A percentile compares a stretch with the other conserved stretches of the same genome.
These are phyloP conservation scores for Seira musarum DNA, from an alignment of 2,888 invertebrate genomes.

Conservation along the genomic window DNA sequence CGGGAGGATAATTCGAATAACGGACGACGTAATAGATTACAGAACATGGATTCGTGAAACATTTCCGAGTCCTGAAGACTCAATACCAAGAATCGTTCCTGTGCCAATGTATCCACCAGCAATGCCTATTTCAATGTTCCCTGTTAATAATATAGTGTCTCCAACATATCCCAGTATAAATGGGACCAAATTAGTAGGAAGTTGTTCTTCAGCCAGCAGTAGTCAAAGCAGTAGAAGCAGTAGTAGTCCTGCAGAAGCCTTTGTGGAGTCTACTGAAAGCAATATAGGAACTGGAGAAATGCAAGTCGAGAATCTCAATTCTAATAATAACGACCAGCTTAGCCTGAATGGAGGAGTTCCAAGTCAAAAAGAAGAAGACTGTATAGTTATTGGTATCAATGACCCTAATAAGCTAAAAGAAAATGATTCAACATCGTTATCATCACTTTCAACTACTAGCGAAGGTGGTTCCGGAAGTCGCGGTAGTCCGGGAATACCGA, in stretches of 20 bases:
- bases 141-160: conserved; percentile 40
- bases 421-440: conserved; percentile 46
- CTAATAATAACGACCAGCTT: conserved; percentile 37
- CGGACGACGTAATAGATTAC: conserved; percentile 90
- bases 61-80: conserved; percentile 71
- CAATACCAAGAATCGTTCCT: conserved; percentile 49
- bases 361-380: conserved; percentile 52
- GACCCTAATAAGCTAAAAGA: conserved; percentile 49
- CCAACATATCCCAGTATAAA: conserved; percentile 47
- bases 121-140: conserved; percentile 40
- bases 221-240: conserved; percentile 62
- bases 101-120: conserved; percentile 55
- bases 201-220: conserved; percentile 61
- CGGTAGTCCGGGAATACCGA: conserved; percentile 43
- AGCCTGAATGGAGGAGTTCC: conserved; percentile 18
- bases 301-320: conserved; percentile 49
- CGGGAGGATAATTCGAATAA: conserved; percentile 92
- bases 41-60: conserved; percentile 79
- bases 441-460: conserved; percentile 50
- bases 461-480: conserved; percentile 48
- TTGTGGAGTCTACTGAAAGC: conserved; percentile 38
- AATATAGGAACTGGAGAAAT: conserved; percentile 36
- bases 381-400: conserved; percentile 51
- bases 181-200: conserved; percentile 44
- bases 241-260: conserved; percentile 58